Base-by-base conservation (phyloP, 2,888 invertebrate genomes). In the Cryptus armator region DNA sequence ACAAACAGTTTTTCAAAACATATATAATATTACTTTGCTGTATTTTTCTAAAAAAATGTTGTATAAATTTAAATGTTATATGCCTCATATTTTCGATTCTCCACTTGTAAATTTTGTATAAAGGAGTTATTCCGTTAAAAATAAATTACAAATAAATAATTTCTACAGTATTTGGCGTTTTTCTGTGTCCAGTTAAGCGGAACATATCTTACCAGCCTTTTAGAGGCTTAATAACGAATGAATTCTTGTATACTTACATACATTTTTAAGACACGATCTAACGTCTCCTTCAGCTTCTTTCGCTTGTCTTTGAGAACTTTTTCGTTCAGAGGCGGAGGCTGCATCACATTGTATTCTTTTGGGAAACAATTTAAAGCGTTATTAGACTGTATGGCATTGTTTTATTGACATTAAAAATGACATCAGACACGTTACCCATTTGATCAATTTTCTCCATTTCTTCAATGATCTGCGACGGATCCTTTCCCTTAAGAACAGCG, bases 381-480 rank as follows among this genome's bases (percentile, higher is more conserved):
- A 6, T 32, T 29, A 32, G 5, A 12, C 7, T 14, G 5, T 3
- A 5, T 32, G 4, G 0, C 32, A 3, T 12, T 4, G 71, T 16
- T 16, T 12, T 3, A 16, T 43, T 6, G 12, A 3, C 10, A 37
- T 43, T 43, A 12, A 0, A 19, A 56, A 19, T 24, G 24, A 12
- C 0, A 5, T 12, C 24, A 19, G 10, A 56, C 9, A 24, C 10
- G 19, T 90, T 94, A 98, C 99, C 99, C 98, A 99, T 99, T 95
- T 99, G 98, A 95, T 99, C 99, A 91, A 99, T 98, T 94, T 98
- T 98, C 93, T 99, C 99, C 95, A 99, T 96, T 94, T 99, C 99
- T 91, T 98, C 97, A 56, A 99, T 95, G 83, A 99, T 96, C 93
- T 99, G 98, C 76, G 97, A 96, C 0, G 99, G 99, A 95, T 99